Conservation (phyloP, 92 coral and sea anemone genomes). For the Epizoanthus ramosus region DNA sequence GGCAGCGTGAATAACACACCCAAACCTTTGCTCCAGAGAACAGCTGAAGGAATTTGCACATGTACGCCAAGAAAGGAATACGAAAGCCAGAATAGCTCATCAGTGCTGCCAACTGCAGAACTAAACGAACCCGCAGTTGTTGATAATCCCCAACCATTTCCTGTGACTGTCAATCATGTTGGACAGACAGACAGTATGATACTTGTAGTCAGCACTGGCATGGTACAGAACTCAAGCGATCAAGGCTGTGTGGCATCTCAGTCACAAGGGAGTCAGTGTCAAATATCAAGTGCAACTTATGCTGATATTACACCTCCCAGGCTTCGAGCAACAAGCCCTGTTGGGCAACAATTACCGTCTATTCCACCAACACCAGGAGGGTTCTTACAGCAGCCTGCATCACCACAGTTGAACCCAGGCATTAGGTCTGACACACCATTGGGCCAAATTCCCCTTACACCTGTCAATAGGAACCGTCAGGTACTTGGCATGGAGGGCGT, state of each 20-base stretch:
- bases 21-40: neutral
- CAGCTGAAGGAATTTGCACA: neutral
- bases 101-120: neutral
- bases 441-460: neutral
- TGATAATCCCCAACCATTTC: neutral
- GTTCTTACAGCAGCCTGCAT: constrained; percentile 2
- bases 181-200: neutral
- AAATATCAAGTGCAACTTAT: neutral
- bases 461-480: neutral
- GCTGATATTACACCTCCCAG: neutral
- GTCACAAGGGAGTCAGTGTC: neutral
- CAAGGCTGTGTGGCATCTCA: neutral
- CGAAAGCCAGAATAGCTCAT: neutral
- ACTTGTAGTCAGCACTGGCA: neutral
- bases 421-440: neutral
- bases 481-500: neutral
- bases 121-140: neutral
- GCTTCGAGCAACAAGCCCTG: neutral
- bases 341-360: neutral
- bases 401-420: neutral
- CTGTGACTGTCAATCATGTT: too few relatives aligned
- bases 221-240: neutral
- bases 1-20: neutral
- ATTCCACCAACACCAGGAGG: constrained; percentile 36
- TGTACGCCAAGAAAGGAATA: neutral